Evolutionary conservation across 2,888 invertebrate species (phyloP).

Genomic region (Tridacna crocea): DNA sequence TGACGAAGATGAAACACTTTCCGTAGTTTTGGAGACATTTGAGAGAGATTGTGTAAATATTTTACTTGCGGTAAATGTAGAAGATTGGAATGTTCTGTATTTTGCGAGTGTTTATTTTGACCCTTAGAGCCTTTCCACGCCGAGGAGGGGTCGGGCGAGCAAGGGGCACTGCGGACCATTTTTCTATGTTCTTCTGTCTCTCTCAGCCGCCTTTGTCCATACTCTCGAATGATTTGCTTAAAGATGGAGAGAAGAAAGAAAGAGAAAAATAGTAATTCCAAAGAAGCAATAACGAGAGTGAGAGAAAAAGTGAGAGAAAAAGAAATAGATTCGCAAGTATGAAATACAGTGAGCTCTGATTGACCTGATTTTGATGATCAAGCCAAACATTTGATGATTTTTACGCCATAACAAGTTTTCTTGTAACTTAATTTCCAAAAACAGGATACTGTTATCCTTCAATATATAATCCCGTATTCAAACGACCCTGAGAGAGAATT

Average conservation of each 20-base stretch:
- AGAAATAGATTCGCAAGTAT: no score
- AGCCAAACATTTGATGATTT: no score
- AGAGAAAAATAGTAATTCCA: not conserved
- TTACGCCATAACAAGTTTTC: no score
- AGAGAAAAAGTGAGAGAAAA: no score
- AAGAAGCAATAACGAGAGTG: no score
- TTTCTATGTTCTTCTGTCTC: slow-evolving; percentile 76
- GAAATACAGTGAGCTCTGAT: no score
- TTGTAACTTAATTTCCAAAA: no score
- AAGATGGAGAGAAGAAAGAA: slow-evolving; percentile 32
- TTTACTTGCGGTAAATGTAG: slow-evolving; percentile 45
- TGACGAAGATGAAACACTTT: slow-evolving; percentile 36
- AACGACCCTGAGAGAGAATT: no score
- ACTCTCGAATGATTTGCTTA: slow-evolving; percentile 78
- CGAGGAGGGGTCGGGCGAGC: slow-evolving; percentile 46
- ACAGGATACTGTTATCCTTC: no score
- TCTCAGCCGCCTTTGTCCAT: slow-evolving; percentile 75
- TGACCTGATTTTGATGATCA: no score
- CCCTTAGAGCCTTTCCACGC: slow-evolving; percentile 27
- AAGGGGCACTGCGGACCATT: slow-evolving; percentile 62
- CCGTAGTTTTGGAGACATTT: slow-evolving; percentile 53
- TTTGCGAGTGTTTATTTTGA: slow-evolving; percentile 19
- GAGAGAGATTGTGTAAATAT: slow-evolving; percentile 41
- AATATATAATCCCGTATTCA: no score
- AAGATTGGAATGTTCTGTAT: slow-evolving; percentile 15